Evolutionary conservation across 2,113 vertebrate genomes (phyloP).

Genomic region (Ictalurus furcatus): DNA sequence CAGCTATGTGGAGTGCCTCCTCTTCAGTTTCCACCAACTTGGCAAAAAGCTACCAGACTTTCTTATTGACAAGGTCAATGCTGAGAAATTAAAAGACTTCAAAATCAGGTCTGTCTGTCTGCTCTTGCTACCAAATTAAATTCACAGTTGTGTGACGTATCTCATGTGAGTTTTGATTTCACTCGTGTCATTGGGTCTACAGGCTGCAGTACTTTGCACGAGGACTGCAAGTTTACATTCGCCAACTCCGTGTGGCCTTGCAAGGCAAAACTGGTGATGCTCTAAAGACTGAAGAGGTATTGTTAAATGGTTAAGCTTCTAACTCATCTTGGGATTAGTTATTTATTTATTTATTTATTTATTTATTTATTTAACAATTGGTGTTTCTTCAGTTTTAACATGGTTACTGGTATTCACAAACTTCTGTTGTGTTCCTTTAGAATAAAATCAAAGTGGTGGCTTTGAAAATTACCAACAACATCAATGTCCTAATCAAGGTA

Average conservation of each 20-base stretch:
- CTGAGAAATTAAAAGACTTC: slow-evolving; percentile 95
- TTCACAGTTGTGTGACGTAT: background rate
- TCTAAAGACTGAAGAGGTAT: slow-evolving; percentile 98
- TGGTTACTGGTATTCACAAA: background rate
- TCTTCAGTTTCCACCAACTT: slow-evolving; percentile 94
- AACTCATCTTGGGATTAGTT: background rate
- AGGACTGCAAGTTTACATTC: slow-evolving; percentile 95
- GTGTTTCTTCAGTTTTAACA: background rate
- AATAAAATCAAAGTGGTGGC: slow-evolving; percentile 99
- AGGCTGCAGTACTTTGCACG: slow-evolving; percentile 98
- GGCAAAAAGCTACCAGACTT: slow-evolving; percentile 96
- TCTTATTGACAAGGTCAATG: slow-evolving; percentile 91
- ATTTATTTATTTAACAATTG: no score
- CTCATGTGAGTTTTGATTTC: background rate
- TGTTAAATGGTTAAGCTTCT: slow-evolving; percentile 4
- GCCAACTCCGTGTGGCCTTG: slow-evolving; percentile 92
- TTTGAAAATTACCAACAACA: slow-evolving; percentile 99
- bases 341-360: no score
- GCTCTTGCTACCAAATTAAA: background rate
- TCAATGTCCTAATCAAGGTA: slow-evolving; percentile 99
- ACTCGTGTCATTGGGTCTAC: slow-evolving; percentile 1
- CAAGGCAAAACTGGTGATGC: slow-evolving; percentile 97
- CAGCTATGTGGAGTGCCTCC: slow-evolving; percentile 95
- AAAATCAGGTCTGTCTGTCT: slow-evolving; percentile 85
- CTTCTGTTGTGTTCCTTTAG: slow-evolving; percentile 68